Conservation (phyloP, 2,113 vertebrate species). For the Pleuronectes platessa region DNA sequence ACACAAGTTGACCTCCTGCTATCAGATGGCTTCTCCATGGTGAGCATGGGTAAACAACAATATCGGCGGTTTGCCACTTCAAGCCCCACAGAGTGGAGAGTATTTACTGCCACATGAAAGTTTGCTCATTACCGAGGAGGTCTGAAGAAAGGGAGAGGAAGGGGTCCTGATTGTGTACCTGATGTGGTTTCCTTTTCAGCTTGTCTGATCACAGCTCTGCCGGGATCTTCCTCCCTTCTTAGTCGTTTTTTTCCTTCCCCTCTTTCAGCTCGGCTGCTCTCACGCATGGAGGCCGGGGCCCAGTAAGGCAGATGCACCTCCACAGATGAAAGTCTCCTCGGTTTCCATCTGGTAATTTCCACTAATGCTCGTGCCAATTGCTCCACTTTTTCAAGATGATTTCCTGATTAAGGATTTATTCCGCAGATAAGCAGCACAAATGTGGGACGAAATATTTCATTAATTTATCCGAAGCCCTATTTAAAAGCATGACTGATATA, state of each 20-base stretch:
- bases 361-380: constrained; percentile 6
- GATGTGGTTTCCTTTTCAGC: constrained; percentile 73
- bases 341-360: constrained; percentile 33
- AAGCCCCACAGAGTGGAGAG: constrained; percentile 69
- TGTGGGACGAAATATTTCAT: constrained; percentile 36
- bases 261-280: constrained; percentile 38
- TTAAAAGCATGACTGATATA: constrained; percentile 33
- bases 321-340: constrained; percentile 22
- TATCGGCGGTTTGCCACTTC: constrained; percentile 75
- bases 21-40: constrained; percentile 73
- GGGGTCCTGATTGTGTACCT: constrained; percentile 77
- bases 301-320: constrained; percentile 23
- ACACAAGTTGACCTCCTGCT: constrained; percentile 66
- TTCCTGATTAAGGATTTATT: constrained; percentile 60
- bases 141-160: constrained; percentile 53
- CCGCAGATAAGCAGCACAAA: constrained; percentile 50
- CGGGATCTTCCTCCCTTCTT: constrained; percentile 50
- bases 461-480: constrained; percentile 20
- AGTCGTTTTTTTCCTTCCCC: not conserved
- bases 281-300: constrained; percentile 39
- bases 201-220: constrained; percentile 77
- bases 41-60: constrained; percentile 69
- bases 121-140: constrained; percentile 77
- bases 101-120: constrained; percentile 80
- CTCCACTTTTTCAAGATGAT: constrained; percentile 60